Percentiles rank a stretch among this genome's conserved stretches.
phyloP scores from a whole-genome alignment of 2,113 vertebrate genomes.

The Spermophilus dauricus region DNA sequence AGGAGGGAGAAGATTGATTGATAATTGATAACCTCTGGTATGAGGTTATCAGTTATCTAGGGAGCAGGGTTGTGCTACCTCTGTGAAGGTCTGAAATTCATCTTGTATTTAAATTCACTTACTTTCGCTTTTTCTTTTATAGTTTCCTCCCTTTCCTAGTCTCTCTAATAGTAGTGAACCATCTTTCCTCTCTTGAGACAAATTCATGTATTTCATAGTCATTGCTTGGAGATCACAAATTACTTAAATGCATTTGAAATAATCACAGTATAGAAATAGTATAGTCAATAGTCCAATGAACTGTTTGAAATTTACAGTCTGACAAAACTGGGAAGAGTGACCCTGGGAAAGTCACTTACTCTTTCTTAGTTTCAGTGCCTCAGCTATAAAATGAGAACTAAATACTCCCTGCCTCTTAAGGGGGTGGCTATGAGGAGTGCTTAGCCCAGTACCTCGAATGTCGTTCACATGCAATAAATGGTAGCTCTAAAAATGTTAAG shows the following conservation, averaged over 20 bases:
- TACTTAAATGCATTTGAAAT: conserved; percentile 43
- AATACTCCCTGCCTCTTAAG: background rate
- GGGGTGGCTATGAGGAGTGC: background rate
- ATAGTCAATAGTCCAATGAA: background rate
- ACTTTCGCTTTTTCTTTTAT: background rate
- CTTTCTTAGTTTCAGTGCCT: background rate
- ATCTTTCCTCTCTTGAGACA: background rate
- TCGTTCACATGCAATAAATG: background rate
- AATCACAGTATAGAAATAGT: background rate
- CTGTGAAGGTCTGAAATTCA: background rate
- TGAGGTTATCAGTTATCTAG: background rate
- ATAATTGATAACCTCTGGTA: background rate
- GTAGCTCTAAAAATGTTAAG: background rate
- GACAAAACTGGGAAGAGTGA: background rate
- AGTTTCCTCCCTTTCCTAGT: conserved; percentile 24
- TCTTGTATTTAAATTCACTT: conserved; percentile 32
- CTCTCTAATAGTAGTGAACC: background rate
- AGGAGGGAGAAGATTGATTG: background rate
- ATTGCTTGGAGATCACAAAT: background rate
- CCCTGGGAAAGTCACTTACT: background rate
- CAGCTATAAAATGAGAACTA: background rate
- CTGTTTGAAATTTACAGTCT: background rate
- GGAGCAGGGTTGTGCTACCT: background rate
- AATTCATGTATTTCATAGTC: background rate
- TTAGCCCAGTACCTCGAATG: background rate